Percentiles rank a stretch among this genome's conserved stretches.
Conservation (phyloP, 2,797 vertebrate genomes). For the Chloroceryle inda region DNA sequence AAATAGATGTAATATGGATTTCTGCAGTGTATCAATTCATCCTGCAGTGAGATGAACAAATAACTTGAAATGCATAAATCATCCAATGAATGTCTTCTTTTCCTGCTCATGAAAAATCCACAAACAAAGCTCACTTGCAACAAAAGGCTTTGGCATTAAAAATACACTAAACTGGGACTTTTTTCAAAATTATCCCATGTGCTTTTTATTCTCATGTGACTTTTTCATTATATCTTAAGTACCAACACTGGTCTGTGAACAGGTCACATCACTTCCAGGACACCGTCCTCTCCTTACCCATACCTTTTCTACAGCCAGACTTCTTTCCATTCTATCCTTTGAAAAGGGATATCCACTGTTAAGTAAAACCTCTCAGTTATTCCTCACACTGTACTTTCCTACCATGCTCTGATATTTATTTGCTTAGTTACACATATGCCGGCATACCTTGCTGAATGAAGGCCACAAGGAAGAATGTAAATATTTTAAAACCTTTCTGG, state of each 20-base stretch:
- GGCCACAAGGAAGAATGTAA: conserved; percentile 39
- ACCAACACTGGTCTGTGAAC: neutral
- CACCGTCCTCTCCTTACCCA: neutral
- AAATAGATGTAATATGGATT: conserved; percentile 68
- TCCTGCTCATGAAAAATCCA: conserved; percentile 56
- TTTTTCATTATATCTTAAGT: neutral
- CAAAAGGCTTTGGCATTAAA: conserved; percentile 33
- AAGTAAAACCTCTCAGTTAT: neutral
- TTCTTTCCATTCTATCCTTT: neutral
- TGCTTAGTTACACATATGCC: neutral
- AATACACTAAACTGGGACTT: conserved; percentile 14
- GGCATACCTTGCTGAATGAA: conserved; percentile 44
- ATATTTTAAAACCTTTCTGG: conserved; percentile 57
- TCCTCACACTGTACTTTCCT: neutral
- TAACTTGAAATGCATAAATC: conserved; percentile 59
- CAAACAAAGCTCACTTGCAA: conserved; percentile 32
- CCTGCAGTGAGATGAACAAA: conserved; percentile 35
- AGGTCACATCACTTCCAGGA: neutral
- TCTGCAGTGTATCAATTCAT: conserved; percentile 44
- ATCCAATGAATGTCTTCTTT: conserved; percentile 5
- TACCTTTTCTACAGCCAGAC: neutral
- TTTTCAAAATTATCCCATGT: neutral
- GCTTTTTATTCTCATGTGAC: neutral
- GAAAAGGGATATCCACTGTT: neutral
- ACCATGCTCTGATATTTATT: conserved; percentile 9